Evolutionary conservation across 2,888 invertebrate genomes (phyloP).

Genomic region (Hoplodrina ambigua): DNA sequence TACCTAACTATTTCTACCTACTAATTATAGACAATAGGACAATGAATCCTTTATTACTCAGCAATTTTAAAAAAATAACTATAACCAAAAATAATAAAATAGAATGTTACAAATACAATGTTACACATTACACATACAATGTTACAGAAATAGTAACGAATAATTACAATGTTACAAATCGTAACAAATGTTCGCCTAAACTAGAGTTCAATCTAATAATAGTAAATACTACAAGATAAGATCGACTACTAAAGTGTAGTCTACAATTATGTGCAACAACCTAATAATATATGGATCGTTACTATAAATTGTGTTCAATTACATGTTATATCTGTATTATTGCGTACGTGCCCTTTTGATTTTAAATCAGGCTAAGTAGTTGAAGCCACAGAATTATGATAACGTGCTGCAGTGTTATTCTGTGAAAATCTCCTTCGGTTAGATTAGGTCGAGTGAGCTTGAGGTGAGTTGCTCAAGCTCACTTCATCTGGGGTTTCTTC

Average conservation of each 20-base stretch:
- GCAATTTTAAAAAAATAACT: not conserved
- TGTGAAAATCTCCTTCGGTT: too few relatives aligned
- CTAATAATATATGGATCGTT: slow-evolving; percentile 30
- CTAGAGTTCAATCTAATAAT: slow-evolving; percentile 33
- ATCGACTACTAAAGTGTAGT: slow-evolving; percentile 26
- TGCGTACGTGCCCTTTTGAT: slow-evolving; percentile 5
- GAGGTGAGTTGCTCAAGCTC: too few relatives aligned
- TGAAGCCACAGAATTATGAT: not conserved
- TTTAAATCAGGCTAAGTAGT: not conserved
- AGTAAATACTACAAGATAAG: slow-evolving; percentile 27
- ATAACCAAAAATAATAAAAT: not conserved
- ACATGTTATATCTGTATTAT: not conserved
- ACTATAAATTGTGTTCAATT: slow-evolving; percentile 19
- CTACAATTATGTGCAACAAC: slow-evolving; percentile 31
- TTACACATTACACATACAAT: slow-evolving; percentile 1
- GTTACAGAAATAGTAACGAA: slow-evolving; percentile 9
- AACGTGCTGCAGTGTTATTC: not conserved
- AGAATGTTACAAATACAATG: slow-evolving; percentile 3
- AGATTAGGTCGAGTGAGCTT: too few relatives aligned
- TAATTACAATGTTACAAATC: slow-evolving; percentile 2
- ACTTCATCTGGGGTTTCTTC: too few relatives aligned
- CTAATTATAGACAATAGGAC: too few relatives aligned
- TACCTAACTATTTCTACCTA: too few relatives aligned
- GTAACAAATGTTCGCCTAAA: slow-evolving; percentile 22
- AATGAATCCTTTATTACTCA: not conserved